These are phyloP conservation scores for Hesperophylax magnus DNA, from an alignment of 1,140 invertebrate genomes.

Conservation along the genomic window DNA sequence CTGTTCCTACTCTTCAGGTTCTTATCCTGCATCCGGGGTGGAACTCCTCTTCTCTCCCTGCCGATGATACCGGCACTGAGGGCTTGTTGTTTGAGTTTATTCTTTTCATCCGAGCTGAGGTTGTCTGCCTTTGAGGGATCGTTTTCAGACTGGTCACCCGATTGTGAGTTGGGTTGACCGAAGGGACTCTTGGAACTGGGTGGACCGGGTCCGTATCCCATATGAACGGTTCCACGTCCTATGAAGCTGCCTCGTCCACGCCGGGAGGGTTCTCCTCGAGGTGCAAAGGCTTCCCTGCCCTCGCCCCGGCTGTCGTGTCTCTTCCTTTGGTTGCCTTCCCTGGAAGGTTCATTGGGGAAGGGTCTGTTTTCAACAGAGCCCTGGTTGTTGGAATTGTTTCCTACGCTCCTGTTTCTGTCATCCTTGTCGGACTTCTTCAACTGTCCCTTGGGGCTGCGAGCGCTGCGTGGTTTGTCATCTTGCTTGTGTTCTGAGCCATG, in stretches of 20 bases:
- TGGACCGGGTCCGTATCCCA: slow-evolving; percentile 79
- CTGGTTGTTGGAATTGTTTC: slow-evolving; percentile 44
- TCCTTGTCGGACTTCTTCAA: slow-evolving; percentile 73
- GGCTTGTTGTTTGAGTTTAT: slow-evolving; percentile 78
- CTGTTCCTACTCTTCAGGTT: slow-evolving; percentile 52
- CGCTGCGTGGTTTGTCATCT: slow-evolving; percentile 53
- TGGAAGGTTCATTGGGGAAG: slow-evolving; percentile 32
- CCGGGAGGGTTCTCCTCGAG: slow-evolving; percentile 86
- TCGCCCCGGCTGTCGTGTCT: slow-evolving; percentile 63
- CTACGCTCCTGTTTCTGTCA: slow-evolving; percentile 68
- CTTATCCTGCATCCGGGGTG: slow-evolving; percentile 60
- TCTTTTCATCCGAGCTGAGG: slow-evolving; percentile 74
- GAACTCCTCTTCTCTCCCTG: slow-evolving; percentile 60
- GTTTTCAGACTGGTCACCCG: slow-evolving; percentile 65
- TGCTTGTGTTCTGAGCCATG: slow-evolving; percentile 63
- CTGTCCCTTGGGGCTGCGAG: slow-evolving; percentile 65
- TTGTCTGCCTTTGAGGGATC: slow-evolving; percentile 65
- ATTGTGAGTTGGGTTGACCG: slow-evolving; percentile 70
- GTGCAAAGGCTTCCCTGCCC: slow-evolving; percentile 78
- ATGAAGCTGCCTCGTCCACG: slow-evolving; percentile 80
- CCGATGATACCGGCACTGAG: slow-evolving; percentile 77
- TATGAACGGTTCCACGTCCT: slow-evolving; percentile 62
- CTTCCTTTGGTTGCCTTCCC: slow-evolving; percentile 36
- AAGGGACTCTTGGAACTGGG: slow-evolving; percentile 84
- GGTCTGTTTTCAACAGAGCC: slow-evolving; percentile 61